Conservation (phyloP, 1,140 invertebrate genomes). For the Bombus haemorrhoidalis region DNA sequence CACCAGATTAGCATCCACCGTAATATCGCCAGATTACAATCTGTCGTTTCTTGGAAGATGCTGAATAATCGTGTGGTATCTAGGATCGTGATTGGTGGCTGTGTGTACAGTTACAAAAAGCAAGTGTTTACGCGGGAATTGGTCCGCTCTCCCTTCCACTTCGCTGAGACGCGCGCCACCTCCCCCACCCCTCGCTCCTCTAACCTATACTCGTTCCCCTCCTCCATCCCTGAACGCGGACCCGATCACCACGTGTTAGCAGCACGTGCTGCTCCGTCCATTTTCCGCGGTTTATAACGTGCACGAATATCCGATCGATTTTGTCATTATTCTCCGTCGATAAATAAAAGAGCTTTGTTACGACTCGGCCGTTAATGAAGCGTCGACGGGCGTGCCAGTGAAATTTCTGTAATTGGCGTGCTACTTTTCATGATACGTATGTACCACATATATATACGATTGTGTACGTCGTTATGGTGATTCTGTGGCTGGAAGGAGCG, state of each 20-base stretch:
- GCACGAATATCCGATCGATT: constrained; percentile 23
- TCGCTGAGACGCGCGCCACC: background rate
- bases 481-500: too few relatives aligned
- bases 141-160: background rate
- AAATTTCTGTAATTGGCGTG: background rate
- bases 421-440: background rate
- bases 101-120: background rate
- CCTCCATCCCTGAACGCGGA: background rate
- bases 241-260: constrained; percentile 29
- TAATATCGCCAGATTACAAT: background rate
- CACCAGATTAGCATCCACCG: background rate
- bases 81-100: background rate
- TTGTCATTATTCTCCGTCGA: constrained; percentile 25
- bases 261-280: constrained; percentile 40
- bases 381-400: background rate
- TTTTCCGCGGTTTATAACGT: constrained; percentile 10
- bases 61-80: background rate
- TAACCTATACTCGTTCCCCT: background rate
- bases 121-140: constrained; percentile 31
- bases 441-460: background rate
- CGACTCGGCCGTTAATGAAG: background rate
- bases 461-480: background rate
- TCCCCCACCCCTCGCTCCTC: background rate
- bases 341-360: constrained; percentile 9
- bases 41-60: background rate